Percentiles rank a stretch among this genome's conserved stretches.
phyloP scores from a whole-genome alignment of 2,113 vertebrate genomes.

The Turnix velox region DNA sequence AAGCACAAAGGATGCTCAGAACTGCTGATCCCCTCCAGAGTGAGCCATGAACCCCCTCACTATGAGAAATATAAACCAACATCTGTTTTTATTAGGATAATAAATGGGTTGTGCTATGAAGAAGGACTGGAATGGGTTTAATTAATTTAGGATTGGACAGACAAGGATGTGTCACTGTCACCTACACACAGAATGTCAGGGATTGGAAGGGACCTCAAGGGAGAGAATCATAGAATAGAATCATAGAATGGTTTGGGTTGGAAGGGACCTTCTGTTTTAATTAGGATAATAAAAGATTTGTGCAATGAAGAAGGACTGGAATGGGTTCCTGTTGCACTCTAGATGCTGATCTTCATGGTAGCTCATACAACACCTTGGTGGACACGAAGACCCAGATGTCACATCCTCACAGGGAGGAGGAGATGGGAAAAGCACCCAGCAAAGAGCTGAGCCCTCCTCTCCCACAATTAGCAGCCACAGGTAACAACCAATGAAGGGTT shows the following conservation, averaged over 20 bases:
- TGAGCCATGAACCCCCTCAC: neutral
- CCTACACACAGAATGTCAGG: no score
- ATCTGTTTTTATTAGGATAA: neutral
- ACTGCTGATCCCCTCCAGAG: neutral
- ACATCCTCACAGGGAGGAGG: neutral
- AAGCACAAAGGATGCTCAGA: neutral
- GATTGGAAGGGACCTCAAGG: no score
- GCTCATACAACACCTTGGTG: neutral
- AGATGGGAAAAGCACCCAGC: neutral
- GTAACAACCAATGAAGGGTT: rapidly evolving
- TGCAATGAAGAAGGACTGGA: neutral
- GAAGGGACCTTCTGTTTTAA: no score
- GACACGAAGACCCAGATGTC: rapidly evolving
- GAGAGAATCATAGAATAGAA: no score
- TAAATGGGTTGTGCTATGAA: neutral
- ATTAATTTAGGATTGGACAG: no score
- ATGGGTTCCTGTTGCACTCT: neutral
- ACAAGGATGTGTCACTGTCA: no score
- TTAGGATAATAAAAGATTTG: neutral
- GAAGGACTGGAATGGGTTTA: neutral
- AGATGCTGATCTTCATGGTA: rapidly evolving
- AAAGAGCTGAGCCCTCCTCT: neutral
- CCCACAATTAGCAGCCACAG: neutral
- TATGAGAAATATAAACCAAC: neutral
- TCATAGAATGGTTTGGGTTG: no score